These are phyloP conservation scores for Melanargia galathea DNA, from an alignment of 2,888 invertebrate genomes.

Conservation along the genomic window DNA sequence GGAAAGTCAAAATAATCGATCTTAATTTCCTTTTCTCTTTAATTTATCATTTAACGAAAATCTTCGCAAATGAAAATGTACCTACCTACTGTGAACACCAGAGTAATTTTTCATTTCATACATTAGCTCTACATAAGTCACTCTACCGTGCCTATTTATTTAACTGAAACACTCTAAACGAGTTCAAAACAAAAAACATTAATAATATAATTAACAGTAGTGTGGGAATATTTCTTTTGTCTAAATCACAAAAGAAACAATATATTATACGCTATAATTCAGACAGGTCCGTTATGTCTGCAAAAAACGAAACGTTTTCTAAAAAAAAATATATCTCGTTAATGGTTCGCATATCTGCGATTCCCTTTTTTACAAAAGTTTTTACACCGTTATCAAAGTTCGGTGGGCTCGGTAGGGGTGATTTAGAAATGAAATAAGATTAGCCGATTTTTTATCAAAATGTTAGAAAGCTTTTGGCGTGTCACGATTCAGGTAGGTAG, in stretches of 20 bases:
- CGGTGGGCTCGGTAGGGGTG: conserved; percentile 69
- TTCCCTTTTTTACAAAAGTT: conserved; percentile 62
- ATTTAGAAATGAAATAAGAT: conserved; percentile 41
- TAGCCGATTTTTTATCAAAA: conserved; percentile 28
- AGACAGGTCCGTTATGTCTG: conserved; percentile 67
- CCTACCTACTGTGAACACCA: no score
- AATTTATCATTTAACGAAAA: no score
- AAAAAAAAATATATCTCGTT: conserved; percentile 57
- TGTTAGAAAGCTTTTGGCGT: conserved; percentile 25
- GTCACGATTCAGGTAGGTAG: conserved; percentile 30
- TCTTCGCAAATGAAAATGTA: no score
- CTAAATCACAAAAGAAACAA: conserved; percentile 60
- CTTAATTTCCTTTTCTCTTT: no score
- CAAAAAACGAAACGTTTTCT: conserved; percentile 57
- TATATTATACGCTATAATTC: conserved; percentile 79
- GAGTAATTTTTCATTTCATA: no score
- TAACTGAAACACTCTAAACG: not conserved
- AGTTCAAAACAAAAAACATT: conserved; percentile 3
- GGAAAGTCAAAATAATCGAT: no score
- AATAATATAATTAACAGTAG: conserved; percentile 46
- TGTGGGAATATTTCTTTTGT: conserved; percentile 67
- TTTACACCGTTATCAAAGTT: conserved; percentile 62
- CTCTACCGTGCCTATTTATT: not conserved
- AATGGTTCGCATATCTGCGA: conserved; percentile 76
- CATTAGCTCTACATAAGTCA: no score